Conservation (phyloP, 1,140 invertebrate species). For the Pseudomyrmex gracilis region DNA sequence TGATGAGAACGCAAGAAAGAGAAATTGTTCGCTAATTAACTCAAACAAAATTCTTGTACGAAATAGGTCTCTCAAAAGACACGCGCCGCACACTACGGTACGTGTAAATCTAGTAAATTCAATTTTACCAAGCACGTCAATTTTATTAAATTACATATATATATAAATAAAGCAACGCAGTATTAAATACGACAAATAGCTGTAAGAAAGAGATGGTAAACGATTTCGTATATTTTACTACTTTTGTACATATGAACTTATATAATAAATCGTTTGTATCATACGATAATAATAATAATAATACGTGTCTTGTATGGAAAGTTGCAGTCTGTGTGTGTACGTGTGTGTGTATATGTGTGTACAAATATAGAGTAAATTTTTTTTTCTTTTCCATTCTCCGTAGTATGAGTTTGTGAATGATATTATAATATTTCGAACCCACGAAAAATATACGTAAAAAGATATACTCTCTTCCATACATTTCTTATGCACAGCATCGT, state of each 20-base stretch:
- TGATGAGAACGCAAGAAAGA: background rate
- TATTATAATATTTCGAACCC: background rate
- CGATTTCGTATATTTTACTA: constrained; percentile 76
- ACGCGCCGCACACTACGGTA: too few relatives aligned
- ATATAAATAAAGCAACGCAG: constrained; percentile 68
- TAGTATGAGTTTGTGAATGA: background rate
- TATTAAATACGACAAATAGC: constrained; percentile 69
- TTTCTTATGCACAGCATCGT: background rate
- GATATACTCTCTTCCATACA: constrained; percentile 18
- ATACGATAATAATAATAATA: constrained; percentile 22
- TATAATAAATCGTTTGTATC: constrained; percentile 75
- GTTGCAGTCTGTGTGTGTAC: background rate
- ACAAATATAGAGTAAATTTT: constrained; percentile 14
- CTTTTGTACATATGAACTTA: constrained; percentile 77
- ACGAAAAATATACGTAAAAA: constrained; percentile 18
- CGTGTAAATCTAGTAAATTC: constrained; percentile 41
- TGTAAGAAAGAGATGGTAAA: constrained; percentile 45
- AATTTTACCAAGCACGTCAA: constrained; percentile 31
- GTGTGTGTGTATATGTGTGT: too few relatives aligned
- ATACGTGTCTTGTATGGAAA: constrained; percentile 29
- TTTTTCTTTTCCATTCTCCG: background rate
- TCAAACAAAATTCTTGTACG: constrained; percentile 1
- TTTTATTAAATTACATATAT: constrained; percentile 58
- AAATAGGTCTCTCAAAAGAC: background rate
- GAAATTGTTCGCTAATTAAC: constrained; percentile 7